phyloP scores from a whole-genome alignment of 2,797 vertebrate genomes.

The Leptatherina wallacei region DNA sequence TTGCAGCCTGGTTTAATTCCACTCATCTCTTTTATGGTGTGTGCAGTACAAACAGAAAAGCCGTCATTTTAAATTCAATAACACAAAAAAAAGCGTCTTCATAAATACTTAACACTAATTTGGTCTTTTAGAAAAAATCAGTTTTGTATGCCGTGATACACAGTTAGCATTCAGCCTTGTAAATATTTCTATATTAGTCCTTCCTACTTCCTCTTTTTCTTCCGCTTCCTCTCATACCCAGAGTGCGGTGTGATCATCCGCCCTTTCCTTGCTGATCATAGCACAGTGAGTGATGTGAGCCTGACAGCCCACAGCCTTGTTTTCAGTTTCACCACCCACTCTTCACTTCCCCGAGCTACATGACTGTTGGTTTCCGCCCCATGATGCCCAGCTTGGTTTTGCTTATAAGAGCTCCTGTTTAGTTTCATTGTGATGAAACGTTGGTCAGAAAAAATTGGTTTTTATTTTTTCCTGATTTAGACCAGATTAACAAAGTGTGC shows the following conservation, averaged over 20 bases:
- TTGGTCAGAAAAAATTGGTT: background rate
- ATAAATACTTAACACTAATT: background rate
- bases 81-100: background rate
- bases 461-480: background rate
- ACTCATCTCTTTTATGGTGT: background rate
- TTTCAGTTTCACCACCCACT: conserved; percentile 14
- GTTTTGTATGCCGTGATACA: background rate
- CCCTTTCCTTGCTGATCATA: conserved; percentile 34
- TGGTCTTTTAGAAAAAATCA: background rate
- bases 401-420: background rate
- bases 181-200: conserved; percentile 12
- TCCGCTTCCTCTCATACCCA: conserved; percentile 8
- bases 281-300: conserved; percentile 10
- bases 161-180: background rate
- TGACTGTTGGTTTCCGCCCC: conserved; percentile 1
- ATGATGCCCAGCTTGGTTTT: background rate
- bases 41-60: background rate
- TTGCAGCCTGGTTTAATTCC: background rate
- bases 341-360: conserved; percentile 4
- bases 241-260: conserved; percentile 15
- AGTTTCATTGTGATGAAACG: background rate
- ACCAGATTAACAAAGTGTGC: background rate
- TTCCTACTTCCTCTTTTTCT: background rate
- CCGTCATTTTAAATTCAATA: background rate
- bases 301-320: background rate